Evolutionary conservation across 2,113 vertebrate species (phyloP).

Genomic region (Saguinus imperator): DNA sequence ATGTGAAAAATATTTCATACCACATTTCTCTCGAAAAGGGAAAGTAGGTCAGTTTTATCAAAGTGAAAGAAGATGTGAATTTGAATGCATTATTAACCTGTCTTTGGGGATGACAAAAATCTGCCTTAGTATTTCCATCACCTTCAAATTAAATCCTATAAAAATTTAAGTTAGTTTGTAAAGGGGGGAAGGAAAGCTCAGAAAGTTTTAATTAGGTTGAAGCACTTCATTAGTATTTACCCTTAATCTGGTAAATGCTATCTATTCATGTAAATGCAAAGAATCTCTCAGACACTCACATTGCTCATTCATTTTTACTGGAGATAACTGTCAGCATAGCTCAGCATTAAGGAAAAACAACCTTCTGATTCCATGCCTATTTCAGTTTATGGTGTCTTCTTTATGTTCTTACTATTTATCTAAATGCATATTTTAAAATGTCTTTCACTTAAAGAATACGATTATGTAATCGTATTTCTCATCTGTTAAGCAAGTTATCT

Average conservation of each 20-base stretch:
- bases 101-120: conserved; percentile 58
- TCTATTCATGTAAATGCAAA: not conserved
- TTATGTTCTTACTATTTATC: not conserved
- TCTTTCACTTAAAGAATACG: not conserved
- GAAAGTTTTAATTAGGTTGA: conserved; percentile 68
- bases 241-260: not conserved
- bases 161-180: conserved; percentile 35
- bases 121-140: conserved; percentile 49
- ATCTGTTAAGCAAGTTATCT: not conserved
- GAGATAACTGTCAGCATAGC: not conserved
- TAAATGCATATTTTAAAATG: not conserved
- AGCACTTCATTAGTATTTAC: conserved; percentile 8
- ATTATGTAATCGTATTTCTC: not conserved
- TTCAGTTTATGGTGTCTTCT: not conserved
- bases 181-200: not conserved
- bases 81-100: conserved; percentile 79
- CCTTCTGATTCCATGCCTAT: not conserved
- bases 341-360: conserved; percentile 36
- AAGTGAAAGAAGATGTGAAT: conserved; percentile 50
- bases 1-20: conserved; percentile 69
- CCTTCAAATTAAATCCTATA: conserved; percentile 68
- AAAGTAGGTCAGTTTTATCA: conserved; percentile 81
- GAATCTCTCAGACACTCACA: not conserved
- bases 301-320: conserved; percentile 49
- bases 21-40: conserved; percentile 59